These are phyloP conservation scores for Agrilus cyanescens DNA, from an alignment of 2,888 invertebrate species.

Conservation along the genomic window DNA sequence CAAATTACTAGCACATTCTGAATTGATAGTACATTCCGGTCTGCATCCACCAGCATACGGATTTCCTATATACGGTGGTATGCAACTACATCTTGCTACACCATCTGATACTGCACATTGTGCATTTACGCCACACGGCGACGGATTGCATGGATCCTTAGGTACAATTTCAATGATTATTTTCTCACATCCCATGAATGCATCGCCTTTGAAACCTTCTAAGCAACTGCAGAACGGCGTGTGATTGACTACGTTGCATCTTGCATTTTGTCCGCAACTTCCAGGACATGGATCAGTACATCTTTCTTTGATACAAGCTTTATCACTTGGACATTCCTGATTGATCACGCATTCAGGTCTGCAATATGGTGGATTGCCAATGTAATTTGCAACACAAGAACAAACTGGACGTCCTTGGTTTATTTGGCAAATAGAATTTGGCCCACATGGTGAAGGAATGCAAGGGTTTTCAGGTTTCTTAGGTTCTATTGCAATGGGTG, in stretches of 20 bases:
- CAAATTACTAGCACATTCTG: conserved; percentile 65
- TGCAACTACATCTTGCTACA: conserved; percentile 66
- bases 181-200: conserved; percentile 66
- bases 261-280: conserved; percentile 68
- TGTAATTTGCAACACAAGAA: conserved; percentile 66
- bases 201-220: conserved; percentile 68
- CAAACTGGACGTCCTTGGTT: conserved; percentile 68
- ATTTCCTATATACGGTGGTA: conserved; percentile 79
- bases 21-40: conserved; percentile 73
- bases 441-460: conserved; percentile 52
- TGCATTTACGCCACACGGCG: conserved; percentile 78
- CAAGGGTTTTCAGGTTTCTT: conserved; percentile 44
- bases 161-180: conserved; percentile 25
- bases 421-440: conserved; percentile 74
- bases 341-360: conserved; percentile 74
- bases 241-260: conserved; percentile 67
- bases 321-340: conserved; percentile 66
- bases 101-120: conserved; percentile 60
- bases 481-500: conserved; percentile 32
- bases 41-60: conserved; percentile 75
- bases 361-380: conserved; percentile 71
- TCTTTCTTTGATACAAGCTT: conserved; percentile 71
- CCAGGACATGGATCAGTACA: conserved; percentile 72
- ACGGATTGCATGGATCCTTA: conserved; percentile 58
- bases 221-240: conserved; percentile 72